Evolutionary conservation across 2,113 vertebrate genomes (phyloP).

Genomic region (Dendropsophus ebraccatus): DNA sequence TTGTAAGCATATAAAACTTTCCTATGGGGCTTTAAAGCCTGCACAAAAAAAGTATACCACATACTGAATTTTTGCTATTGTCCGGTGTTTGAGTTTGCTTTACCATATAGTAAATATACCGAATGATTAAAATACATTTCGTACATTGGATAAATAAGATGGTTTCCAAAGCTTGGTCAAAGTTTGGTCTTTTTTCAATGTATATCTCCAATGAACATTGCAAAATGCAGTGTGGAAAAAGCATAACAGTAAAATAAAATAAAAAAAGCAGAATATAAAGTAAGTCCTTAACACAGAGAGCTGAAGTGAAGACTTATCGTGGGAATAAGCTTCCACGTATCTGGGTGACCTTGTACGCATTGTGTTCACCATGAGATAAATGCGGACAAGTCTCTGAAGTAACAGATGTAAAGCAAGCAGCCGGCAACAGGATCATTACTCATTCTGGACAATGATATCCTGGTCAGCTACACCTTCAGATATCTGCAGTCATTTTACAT

Average conservation of each 20-base stretch:
- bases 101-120: too few species aligned
- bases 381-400: neutral
- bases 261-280: neutral
- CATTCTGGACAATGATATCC: neutral
- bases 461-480: neutral
- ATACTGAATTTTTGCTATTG: too few species aligned
- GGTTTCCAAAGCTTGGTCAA: too few species aligned
- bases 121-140: too few species aligned
- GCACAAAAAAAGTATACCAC: too few species aligned
- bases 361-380: neutral
- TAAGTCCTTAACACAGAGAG: neutral
- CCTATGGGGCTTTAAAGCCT: too few species aligned
- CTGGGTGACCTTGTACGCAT: neutral
- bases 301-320: neutral
- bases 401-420: constrained; percentile 14
- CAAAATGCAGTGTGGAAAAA: too few species aligned
- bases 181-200: too few species aligned
- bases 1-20: too few species aligned
- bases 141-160: too few species aligned
- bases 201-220: too few species aligned
- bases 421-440: neutral
- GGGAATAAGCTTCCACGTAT: neutral
- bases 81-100: too few species aligned
- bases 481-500: neutral
- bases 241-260: neutral